These are phyloP conservation scores for Lasioglossum zephyrum DNA, from an alignment of 2,888 invertebrate species.

Conservation along the genomic window DNA sequence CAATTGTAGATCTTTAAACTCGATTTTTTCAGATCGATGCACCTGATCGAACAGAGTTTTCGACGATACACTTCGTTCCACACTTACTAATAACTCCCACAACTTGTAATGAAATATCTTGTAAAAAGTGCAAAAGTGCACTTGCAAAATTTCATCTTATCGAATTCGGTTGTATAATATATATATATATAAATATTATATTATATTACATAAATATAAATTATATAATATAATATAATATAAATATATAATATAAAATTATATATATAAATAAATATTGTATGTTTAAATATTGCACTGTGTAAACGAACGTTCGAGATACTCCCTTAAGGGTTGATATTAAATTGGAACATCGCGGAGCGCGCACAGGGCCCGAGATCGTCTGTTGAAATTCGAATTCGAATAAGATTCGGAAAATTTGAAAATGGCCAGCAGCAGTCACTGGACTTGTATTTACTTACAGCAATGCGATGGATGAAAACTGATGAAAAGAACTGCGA, in stretches of 20 bases:
- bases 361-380: not conserved
- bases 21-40: too few relatives aligned
- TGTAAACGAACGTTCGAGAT: not conserved
- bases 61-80: too few relatives aligned
- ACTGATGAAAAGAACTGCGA: not conserved
- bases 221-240: too few relatives aligned
- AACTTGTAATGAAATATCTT: not conserved
- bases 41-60: too few relatives aligned
- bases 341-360: too few relatives aligned
- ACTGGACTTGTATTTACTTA: constrained; percentile 20
- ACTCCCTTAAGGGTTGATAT: too few relatives aligned
- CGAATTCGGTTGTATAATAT: not conserved
- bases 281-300: not conserved
- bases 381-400: not conserved
- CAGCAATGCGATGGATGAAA: not conserved
- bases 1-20: too few relatives aligned
- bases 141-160: not conserved
- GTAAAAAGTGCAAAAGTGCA: not conserved
- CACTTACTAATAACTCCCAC: not conserved
- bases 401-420: not conserved
- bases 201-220: too few relatives aligned
- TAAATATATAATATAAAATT: too few relatives aligned
- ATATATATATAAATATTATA: too few relatives aligned
- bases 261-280: too few relatives aligned
- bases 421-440: not conserved